Evolutionary conservation across 1,140 invertebrate species (phyloP).

Genomic region (Zaprionus davidi): DNA sequence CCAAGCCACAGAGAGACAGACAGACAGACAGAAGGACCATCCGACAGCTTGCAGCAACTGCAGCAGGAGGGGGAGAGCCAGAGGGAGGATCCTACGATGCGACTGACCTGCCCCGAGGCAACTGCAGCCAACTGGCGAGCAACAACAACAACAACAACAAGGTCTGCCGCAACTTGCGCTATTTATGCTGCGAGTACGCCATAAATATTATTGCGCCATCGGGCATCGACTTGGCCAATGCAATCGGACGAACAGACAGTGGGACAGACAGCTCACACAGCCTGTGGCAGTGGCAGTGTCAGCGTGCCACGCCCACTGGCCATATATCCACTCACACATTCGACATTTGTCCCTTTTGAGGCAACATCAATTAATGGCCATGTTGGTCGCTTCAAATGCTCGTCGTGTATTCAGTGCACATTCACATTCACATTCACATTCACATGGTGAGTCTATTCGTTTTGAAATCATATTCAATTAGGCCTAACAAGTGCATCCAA

Average conservation of each 20-base stretch:
- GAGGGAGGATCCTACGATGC: too few relatives aligned
- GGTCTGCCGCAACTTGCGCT: conserved; percentile 14
- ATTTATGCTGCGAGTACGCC: conserved; percentile 32
- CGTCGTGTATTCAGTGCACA: background rate
- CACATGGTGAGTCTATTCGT: background rate
- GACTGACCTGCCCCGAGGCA: background rate
- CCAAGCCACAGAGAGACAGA: conserved; percentile 28
- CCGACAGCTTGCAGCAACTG: conserved; percentile 8
- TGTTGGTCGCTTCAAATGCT: conserved; percentile 3
- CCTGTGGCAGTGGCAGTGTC: background rate
- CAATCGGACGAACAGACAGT: conserved; percentile 23
- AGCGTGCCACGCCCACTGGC: background rate
- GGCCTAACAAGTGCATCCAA: background rate
- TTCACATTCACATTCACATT: conserved; percentile 16
- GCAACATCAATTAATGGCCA: conserved; percentile 38
- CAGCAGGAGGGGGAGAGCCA: background rate
- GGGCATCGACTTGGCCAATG: conserved; percentile 21
- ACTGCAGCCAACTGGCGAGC: background rate
- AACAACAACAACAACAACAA: background rate
- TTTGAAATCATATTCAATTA: conserved; percentile 3
- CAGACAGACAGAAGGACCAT: background rate
- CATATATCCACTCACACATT: conserved; percentile 7
- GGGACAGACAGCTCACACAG: background rate
- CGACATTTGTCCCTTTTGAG: conserved; percentile 41
- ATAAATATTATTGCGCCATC: conserved; percentile 49